phyloP scores from a whole-genome alignment of 2,797 vertebrate genomes.

The Xyrichtys novacula region DNA sequence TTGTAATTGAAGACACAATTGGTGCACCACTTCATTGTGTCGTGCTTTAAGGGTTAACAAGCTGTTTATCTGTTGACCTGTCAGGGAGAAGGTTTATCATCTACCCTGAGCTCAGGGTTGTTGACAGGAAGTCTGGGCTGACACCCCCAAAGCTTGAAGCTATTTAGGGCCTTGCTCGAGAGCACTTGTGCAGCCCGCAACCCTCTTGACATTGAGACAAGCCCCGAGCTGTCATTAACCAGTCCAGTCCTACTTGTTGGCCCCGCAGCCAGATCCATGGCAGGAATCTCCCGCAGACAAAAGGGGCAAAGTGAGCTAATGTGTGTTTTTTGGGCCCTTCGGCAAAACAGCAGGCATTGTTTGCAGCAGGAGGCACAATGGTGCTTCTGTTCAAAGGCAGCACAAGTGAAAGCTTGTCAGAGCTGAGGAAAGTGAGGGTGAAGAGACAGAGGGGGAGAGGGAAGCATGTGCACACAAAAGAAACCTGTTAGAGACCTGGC shows the following conservation, averaged over 20 bases:
- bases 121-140: constrained; percentile 22
- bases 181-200: constrained; percentile 10
- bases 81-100: constrained; percentile 4
- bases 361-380: constrained; percentile 78
- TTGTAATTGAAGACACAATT: constrained; percentile 10
- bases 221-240: constrained; percentile 35
- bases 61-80: constrained; percentile 18
- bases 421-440: constrained; percentile 60
- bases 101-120: neutral
- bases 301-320: constrained; percentile 78
- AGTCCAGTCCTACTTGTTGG: constrained; percentile 56
- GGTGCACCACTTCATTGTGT: neutral
- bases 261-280: constrained; percentile 72
- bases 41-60: constrained; percentile 17
- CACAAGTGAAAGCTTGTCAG: constrained; percentile 78
- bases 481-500: constrained; percentile 55
- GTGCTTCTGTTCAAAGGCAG: constrained; percentile 78
- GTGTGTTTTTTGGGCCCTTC: constrained; percentile 73
- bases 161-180: constrained; percentile 21
- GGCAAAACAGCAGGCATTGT: constrained; percentile 81
- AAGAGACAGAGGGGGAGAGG: constrained; percentile 48
- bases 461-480: constrained; percentile 58
- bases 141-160: constrained; percentile 5
- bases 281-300: constrained; percentile 74
- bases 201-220: constrained; percentile 45